phyloP scores from a whole-genome alignment of 2,888 invertebrate genomes.

The Sinhomidia bicolor region DNA sequence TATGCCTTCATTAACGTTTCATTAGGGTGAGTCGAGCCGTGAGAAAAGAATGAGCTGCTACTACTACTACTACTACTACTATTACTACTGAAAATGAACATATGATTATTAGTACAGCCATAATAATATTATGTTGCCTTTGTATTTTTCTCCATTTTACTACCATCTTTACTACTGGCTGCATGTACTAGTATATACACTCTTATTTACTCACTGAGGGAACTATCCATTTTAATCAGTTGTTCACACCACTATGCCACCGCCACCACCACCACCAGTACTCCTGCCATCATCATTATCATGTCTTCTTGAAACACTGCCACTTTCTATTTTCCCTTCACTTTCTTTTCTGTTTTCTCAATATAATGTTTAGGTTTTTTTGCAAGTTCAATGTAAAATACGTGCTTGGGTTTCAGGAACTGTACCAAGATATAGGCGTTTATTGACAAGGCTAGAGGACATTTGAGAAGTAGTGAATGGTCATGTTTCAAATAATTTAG shows the following conservation, averaged over 20 bases:
- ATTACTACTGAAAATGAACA: slow-evolving; percentile 10
- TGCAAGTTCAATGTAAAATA: slow-evolving; percentile 44
- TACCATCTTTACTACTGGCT: background rate
- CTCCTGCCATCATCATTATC: slow-evolving; percentile 1
- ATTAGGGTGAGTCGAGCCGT: slow-evolving; percentile 33
- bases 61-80: no score
- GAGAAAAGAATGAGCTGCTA: slow-evolving; percentile 28
- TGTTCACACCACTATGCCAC: background rate
- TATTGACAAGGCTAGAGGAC: background rate
- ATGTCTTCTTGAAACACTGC: background rate
- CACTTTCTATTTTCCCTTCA: background rate
- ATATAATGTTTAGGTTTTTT: background rate
- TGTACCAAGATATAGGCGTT: background rate
- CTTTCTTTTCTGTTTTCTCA: background rate
- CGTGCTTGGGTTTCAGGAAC: slow-evolving; percentile 13
- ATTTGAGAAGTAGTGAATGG: background rate
- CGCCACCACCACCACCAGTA: background rate
- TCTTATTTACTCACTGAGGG: slow-evolving; percentile 5
- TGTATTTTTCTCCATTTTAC: background rate
- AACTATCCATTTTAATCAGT: slow-evolving; percentile 42
- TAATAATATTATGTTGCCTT: slow-evolving; percentile 15
- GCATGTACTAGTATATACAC: background rate
- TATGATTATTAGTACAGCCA: slow-evolving; percentile 20
- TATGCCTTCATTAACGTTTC: slow-evolving; percentile 42
- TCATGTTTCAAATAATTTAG: background rate